Base-by-base conservation (phyloP, 2,888 invertebrate genomes). In the Anarsia innoxiella region DNA sequence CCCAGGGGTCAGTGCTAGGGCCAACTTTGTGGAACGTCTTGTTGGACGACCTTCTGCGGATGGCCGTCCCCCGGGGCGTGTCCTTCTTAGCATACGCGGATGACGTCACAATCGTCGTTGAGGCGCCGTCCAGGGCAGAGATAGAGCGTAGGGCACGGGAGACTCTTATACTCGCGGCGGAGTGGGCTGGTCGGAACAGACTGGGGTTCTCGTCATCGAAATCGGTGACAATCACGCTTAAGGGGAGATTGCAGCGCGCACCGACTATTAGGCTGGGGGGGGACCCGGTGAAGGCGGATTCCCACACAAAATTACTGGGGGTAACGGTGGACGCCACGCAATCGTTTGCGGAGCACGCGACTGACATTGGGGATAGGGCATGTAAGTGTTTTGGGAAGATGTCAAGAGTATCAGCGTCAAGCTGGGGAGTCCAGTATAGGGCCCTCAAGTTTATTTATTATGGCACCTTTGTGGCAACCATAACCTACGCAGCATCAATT, bases 31-130 rank as follows among this genome's bases (percentile, higher is more conserved):
- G 36, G 40, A 40, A 36, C 28, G 16, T 36, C 13, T 29, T 36
- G 2, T 12, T 36, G 5, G 12, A 54, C 14, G 56, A 59, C 36
- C 27, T 56, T 23, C 40, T 58, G 5, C 25, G 40, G 1, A 6
- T 56, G 1, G 51, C 53, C 2, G 12, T 15, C 4, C 51, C 51
- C 0, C 28, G 8, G 6, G 48, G 45, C 0, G 40, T 44, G 0
- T 19, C 23, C 1, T 1, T 48, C 23, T 30, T 52, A 0, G 54
- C 56, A 0, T 56, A 53, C 34, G 55, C 55, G 0, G 52, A 58
- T 8, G 53, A 57, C 12, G 45, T 53, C 0, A 49, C 52, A 1
- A 2, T 56, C 0, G 10, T 53, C 9, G 33, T 59, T n/a, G 34
- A 26, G 12, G 34, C 26, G 3, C 2, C 2, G 1, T 34, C 34